Conservation (phyloP, 2,888 invertebrate species). For the Papilio gigon region DNA sequence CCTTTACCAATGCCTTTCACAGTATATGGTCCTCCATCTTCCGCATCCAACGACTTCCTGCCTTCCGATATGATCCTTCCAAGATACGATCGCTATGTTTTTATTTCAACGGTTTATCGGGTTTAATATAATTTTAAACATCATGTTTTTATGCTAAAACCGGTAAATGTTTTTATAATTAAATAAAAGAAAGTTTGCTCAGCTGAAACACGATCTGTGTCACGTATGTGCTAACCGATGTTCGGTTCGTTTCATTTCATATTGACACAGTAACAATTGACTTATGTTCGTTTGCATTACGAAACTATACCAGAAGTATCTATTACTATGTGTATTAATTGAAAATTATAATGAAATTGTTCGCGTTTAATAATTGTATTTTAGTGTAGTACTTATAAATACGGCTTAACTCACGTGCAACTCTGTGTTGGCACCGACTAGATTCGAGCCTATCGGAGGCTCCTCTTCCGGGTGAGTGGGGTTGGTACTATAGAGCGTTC, state of each 20-base stretch:
- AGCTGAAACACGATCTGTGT: slow-evolving; percentile 22
- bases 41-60: no score
- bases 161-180: slow-evolving; percentile 19
- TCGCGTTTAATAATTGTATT: no score
- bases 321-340: not conserved
- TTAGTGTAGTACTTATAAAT: no score
- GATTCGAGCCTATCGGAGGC: no score
- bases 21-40: no score
- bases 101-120: not conserved
- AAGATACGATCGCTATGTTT: not conserved
- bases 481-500: no score
- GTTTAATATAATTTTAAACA: not conserved
- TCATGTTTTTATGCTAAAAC: slow-evolving; percentile 23
- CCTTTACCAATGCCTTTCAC: no score
- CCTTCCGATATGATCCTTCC: no score
- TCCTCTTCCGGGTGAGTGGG: no score
- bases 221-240: slow-evolving; percentile 16
- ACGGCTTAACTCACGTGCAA: no score
- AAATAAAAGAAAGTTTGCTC: slow-evolving; percentile 4
- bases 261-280: slow-evolving; percentile 9
- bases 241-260: not conserved
- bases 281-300: slow-evolving; percentile 1
- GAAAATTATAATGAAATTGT: not conserved
- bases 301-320: not conserved
- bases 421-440: no score